Evolutionary conservation across 2,797 vertebrate genomes (phyloP).

Genomic region (Neoniphon sammara): DNA sequence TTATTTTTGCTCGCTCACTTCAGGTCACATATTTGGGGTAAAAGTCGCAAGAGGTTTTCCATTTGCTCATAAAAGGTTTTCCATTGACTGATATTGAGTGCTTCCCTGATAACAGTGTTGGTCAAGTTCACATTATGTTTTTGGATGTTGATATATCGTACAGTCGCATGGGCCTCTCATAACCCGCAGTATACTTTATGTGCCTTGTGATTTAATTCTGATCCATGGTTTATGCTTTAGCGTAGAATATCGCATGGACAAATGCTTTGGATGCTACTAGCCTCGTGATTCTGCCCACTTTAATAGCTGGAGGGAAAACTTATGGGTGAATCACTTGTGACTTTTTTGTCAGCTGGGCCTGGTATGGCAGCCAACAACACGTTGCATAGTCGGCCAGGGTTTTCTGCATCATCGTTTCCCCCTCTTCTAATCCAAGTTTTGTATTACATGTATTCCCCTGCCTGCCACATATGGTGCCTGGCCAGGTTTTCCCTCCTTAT

Average conservation of each 20-base stretch:
- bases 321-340: slow-evolving; percentile 62
- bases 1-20: slow-evolving; percentile 11
- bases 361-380: slow-evolving; percentile 47
- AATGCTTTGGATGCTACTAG: neutral
- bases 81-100: neutral
- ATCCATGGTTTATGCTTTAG: neutral
- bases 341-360: slow-evolving; percentile 58
- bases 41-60: slow-evolving; percentile 30
- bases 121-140: slow-evolving; percentile 23
- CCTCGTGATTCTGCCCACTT: slow-evolving; percentile 28
- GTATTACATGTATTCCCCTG: slow-evolving; percentile 63
- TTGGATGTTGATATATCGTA: neutral
- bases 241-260: neutral
- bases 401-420: slow-evolving; percentile 73
- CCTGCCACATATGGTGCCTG: slow-evolving; percentile 51
- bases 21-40: slow-evolving; percentile 40
- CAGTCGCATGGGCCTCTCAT: neutral
- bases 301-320: slow-evolving; percentile 40
- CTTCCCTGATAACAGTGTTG: neutral
- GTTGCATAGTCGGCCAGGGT: slow-evolving; percentile 59
- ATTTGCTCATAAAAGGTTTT: slow-evolving; percentile 18
- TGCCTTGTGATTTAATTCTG: neutral
- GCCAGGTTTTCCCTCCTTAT: slow-evolving; percentile 47
- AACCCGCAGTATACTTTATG: neutral
- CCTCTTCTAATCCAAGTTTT: slow-evolving; percentile 23